A percentile compares a stretch with the other conserved stretches of the same genome.
phyloP scores from a whole-genome alignment of 2,888 invertebrate genomes.

The Notocelia uddmanniana region DNA sequence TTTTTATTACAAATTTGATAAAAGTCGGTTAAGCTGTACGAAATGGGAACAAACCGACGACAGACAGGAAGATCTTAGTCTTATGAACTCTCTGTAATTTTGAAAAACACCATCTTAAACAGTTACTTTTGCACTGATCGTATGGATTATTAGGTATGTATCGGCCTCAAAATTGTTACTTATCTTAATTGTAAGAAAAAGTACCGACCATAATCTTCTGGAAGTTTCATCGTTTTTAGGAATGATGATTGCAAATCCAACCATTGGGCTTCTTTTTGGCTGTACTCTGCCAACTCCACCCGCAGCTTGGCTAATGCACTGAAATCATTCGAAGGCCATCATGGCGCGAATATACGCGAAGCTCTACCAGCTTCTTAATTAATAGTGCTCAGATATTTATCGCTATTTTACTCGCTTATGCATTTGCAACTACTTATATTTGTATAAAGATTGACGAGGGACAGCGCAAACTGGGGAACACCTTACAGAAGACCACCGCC shows the following conservation, averaged over 20 bases:
- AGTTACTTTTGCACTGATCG: not conserved
- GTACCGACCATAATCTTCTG: slow-evolving; percentile 66
- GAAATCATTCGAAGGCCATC: slow-evolving; percentile 48
- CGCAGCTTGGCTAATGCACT: slow-evolving; percentile 65
- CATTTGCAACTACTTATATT: too few relatives aligned
- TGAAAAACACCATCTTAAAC: too few relatives aligned
- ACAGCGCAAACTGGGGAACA: too few relatives aligned
- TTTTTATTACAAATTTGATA: not conserved
- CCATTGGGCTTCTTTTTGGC: slow-evolving; percentile 63
- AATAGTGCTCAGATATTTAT: too few relatives aligned
- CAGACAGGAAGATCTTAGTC: too few relatives aligned
- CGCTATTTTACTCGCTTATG: too few relatives aligned
- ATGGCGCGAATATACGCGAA: not conserved
- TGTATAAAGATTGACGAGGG: too few relatives aligned
- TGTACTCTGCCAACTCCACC: slow-evolving; percentile 63
- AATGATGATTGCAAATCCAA: slow-evolving; percentile 70
- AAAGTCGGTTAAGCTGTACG: not conserved
- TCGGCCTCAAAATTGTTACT: not conserved
- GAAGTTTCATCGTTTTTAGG: slow-evolving; percentile 70
- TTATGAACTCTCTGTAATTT: too few relatives aligned
- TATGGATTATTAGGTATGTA: not conserved
- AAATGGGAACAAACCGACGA: not conserved
- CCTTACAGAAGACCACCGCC: too few relatives aligned
- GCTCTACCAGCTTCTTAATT: not conserved
- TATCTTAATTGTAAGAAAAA: not conserved